phyloP scores from a whole-genome alignment of 2,888 invertebrate species.

The Ernsta delagoae region DNA sequence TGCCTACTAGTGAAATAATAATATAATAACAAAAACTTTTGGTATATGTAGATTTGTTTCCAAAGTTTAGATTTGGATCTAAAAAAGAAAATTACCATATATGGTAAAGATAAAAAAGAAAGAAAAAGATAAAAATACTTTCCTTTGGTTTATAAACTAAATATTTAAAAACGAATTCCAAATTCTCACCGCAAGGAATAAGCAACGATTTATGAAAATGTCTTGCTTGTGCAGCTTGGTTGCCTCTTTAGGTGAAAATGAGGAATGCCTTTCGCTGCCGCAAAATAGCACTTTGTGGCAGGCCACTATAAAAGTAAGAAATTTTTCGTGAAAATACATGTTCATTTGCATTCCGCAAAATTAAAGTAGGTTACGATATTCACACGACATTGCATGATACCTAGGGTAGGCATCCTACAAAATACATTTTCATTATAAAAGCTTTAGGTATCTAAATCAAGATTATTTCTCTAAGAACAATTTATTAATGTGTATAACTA shows the following conservation, averaged over 20 bases:
- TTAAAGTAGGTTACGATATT: not conserved
- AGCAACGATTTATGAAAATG: constrained; percentile 29
- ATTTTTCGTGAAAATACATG: constrained; percentile 6
- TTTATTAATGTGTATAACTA: too few species aligned
- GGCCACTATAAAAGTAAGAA: constrained; percentile 13
- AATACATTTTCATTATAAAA: too few species aligned
- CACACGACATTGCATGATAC: too few species aligned
- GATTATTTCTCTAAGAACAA: too few species aligned
- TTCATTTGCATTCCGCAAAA: not conserved
- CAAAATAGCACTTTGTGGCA: constrained; percentile 17
- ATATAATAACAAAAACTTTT: too few species aligned
- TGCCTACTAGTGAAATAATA: too few species aligned
- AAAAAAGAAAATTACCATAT: not conserved
- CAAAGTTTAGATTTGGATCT: too few species aligned
- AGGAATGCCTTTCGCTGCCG: constrained; percentile 15
- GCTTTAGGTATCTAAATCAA: too few species aligned
- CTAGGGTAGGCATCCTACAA: too few species aligned
- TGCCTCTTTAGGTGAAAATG: constrained; percentile 23
- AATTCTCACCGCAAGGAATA: constrained; percentile 28
- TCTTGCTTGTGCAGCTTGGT: constrained; percentile 14
- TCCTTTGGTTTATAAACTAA: not conserved
- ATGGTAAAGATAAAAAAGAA: constrained; percentile 17
- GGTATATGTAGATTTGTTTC: too few species aligned
- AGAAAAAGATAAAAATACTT: not conserved
- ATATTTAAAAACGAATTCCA: constrained; percentile 25